Conservation (phyloP, 2,797 vertebrate species). For the Neopelma chrysocephalum region DNA sequence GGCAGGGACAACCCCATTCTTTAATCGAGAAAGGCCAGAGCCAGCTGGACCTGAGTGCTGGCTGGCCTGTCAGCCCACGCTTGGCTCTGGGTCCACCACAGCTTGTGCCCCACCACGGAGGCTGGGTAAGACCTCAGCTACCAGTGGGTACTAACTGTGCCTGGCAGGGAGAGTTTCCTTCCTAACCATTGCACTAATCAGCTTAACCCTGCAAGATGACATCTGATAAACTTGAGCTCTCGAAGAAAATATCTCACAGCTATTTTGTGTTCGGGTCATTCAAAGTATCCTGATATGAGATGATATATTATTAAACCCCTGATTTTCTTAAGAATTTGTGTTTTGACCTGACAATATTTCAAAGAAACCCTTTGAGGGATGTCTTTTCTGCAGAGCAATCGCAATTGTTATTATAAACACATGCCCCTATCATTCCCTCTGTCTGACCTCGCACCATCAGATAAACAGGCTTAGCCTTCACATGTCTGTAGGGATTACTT, state of each 20-base stretch:
- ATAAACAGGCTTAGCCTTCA: slow-evolving; percentile 12
- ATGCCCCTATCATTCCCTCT: background rate
- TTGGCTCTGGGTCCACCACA: background rate
- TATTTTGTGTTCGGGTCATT: background rate
- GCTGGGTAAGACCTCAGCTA: background rate
- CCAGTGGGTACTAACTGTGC: background rate
- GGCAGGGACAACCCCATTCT: background rate
- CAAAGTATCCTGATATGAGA: background rate
- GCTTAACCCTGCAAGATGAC: background rate
- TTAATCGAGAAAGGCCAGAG: background rate
- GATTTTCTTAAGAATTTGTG: background rate
- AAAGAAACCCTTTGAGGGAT: background rate
- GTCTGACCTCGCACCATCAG: background rate
- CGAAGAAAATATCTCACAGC: background rate
- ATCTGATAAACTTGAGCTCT: background rate
- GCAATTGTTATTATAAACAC: background rate
- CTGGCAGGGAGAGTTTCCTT: background rate
- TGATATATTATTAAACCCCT: background rate
- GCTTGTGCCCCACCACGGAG: background rate
- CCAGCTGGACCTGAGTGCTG: accelerated
- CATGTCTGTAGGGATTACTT: background rate
- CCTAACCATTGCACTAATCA: background rate
- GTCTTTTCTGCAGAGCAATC: background rate
- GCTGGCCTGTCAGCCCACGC: background rate
- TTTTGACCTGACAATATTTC: background rate